phyloP scores from a whole-genome alignment of 2,113 vertebrate species.

The Mastomys natalensis region DNA sequence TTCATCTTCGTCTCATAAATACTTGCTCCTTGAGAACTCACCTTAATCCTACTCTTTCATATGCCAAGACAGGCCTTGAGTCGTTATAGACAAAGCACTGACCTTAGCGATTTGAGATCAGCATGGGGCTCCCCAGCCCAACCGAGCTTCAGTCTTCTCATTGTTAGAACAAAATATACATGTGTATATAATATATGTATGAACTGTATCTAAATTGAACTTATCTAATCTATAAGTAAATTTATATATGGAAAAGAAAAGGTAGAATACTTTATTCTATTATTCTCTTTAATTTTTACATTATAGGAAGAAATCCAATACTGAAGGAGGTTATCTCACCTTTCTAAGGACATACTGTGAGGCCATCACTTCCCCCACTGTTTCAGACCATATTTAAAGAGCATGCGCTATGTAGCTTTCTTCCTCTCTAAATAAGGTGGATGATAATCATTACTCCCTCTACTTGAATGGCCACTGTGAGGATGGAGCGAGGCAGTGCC shows the following conservation, averaged over 20 bases:
- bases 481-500: constrained; percentile 23
- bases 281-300: not conserved
- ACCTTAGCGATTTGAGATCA: not conserved
- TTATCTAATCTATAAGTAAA: not conserved
- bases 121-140: not conserved
- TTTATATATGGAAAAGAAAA: not conserved
- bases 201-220: not conserved
- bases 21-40: not conserved
- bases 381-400: not conserved
- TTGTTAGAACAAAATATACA: not conserved
- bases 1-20: not conserved
- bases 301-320: not conserved
- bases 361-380: not conserved
- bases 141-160: not conserved
- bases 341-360: not conserved
- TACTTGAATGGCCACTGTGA: constrained; percentile 36
- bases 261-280: not conserved
- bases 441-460: constrained; percentile 41
- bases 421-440: not conserved
- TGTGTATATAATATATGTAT: not conserved
- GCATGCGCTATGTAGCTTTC: accelerated
- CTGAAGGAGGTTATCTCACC: not conserved
- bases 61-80: too few species aligned
- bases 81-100: not conserved
- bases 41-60: not conserved